phyloP scores from a whole-genome alignment of 2,113 vertebrate genomes.

The Grus americana region DNA sequence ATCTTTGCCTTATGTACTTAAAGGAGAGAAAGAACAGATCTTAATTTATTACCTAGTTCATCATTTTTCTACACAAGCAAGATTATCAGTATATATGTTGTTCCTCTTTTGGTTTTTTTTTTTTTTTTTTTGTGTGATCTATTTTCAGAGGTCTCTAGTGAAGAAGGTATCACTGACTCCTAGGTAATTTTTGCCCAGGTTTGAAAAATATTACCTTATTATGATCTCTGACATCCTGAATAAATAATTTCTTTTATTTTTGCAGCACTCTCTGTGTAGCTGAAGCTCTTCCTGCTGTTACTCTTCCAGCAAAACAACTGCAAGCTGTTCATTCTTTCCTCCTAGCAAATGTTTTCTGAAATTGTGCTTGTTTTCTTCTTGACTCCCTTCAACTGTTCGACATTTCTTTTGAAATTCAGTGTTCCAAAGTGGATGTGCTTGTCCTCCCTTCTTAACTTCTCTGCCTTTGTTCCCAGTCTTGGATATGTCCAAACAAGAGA shows the following conservation, averaged over 20 bases:
- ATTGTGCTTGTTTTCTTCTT: background rate
- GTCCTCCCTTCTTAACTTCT: background rate
- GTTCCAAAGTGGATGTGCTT: background rate
- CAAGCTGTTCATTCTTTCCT: background rate
- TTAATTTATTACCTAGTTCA: background rate
- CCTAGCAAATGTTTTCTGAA: background rate
- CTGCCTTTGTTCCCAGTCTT: background rate
- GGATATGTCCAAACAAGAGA: background rate
- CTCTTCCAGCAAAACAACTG: background rate
- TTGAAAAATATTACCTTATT: background rate
- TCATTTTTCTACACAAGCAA: background rate
- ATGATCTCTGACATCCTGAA: background rate
- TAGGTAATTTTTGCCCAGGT: background rate
- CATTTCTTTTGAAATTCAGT: background rate
- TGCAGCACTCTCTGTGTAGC: background rate
- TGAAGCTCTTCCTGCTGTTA: background rate
- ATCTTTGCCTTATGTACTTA: background rate
- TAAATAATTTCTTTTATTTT: background rate
- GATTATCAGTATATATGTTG: background rate
- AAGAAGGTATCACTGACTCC: background rate
- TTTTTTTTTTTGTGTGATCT: background rate
- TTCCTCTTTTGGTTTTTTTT: background rate
- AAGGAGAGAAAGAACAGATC: background rate
- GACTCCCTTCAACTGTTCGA: background rate
- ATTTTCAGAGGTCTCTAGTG: background rate